Evolutionary conservation across 35 echinoderm and acorn worm species (phyloP).

Genomic region (Ptychodera flava): DNA sequence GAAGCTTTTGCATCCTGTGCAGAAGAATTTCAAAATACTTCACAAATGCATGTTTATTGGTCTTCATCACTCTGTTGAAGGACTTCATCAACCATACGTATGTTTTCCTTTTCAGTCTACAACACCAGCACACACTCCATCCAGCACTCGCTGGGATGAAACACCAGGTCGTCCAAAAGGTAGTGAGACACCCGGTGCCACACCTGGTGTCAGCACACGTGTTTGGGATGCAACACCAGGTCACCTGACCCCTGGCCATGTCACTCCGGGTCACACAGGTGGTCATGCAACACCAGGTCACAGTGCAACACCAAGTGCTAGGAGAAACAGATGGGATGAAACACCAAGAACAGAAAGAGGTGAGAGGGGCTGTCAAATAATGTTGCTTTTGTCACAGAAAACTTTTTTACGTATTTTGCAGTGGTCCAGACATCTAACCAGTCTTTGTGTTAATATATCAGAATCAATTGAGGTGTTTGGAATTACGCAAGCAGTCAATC

Average conservation of each 20-base stretch:
- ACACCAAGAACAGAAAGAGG: slow-evolving; percentile 98
- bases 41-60: too few relatives aligned
- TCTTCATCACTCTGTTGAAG: too few relatives aligned
- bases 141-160: slow-evolving; percentile 88
- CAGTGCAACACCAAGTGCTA: slow-evolving; percentile 65
- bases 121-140: slow-evolving; percentile 42
- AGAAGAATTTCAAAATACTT: too few relatives aligned
- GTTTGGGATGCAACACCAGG: slow-evolving; percentile 94
- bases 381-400: too few relatives aligned
- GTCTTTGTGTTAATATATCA: too few relatives aligned
- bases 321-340: slow-evolving; percentile 98
- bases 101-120: slow-evolving; percentile 35
- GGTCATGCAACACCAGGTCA: slow-evolving; percentile 85
- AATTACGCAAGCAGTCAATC: too few relatives aligned
- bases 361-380: too few relatives aligned
- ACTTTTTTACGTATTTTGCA: too few relatives aligned
- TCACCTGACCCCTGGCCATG: slow-evolving; percentile 73
- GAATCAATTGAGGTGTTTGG: too few relatives aligned
- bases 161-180: slow-evolving; percentile 88
- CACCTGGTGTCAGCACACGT: slow-evolving; percentile 72
- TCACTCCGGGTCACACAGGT: slow-evolving; percentile 81
- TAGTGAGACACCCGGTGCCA: slow-evolving; percentile 83
- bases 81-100: too few relatives aligned
- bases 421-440: too few relatives aligned
- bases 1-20: too few relatives aligned